Evolutionary conservation across 1,140 invertebrate species (phyloP), one percentile per base, ranked within the genome.

Genomic region (Chironomus tepperi): DNA sequence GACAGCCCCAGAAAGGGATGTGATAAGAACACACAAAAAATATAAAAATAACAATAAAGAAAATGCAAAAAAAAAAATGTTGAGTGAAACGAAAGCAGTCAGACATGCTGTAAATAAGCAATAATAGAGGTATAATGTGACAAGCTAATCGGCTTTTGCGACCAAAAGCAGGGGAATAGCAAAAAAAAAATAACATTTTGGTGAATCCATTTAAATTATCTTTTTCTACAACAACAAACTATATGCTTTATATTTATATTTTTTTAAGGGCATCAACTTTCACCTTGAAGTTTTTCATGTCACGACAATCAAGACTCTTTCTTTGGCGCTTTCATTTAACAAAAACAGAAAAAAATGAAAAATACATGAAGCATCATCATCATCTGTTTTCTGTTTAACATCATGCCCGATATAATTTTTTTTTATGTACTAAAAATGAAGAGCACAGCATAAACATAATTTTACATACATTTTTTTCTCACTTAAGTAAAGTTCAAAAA

Each of bases 301-400:
- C 47, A 57, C 47, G 47, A 57, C 9, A 57, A 57, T 57, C 47
- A 57, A 57, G n/a, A 57, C 3, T 34, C 24, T 34, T n/a, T 12
- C 47, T 57, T 57, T 57, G 47, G 47, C 47, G 47, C 47, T 57
- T 57, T 57, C 47, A 57, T 57, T 57, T 57, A 57, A 57, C 47
- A 57, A 57, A 57, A 57, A 57, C n/a, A 57, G n/a, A 57, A 57
- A 57, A 57, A 47, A 57, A 57, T 57, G 47, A 57, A 57, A 57
- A 57, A 57, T n/a, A 57, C 47, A 57, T 57, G 47, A 57, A 57
- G 12, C 47, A 57, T 57, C 47, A 57, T 57, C 24, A 34, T 34
- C 24, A 34, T 34, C 24, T 34, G 24, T 34, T 34, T 34, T 34
- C 47, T 57, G 47, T 57, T 57, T 57, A 57, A 57, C 12, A 57